Conservation (phyloP, 2,113 vertebrate species). For the Chrysochloris asiatica region DNA sequence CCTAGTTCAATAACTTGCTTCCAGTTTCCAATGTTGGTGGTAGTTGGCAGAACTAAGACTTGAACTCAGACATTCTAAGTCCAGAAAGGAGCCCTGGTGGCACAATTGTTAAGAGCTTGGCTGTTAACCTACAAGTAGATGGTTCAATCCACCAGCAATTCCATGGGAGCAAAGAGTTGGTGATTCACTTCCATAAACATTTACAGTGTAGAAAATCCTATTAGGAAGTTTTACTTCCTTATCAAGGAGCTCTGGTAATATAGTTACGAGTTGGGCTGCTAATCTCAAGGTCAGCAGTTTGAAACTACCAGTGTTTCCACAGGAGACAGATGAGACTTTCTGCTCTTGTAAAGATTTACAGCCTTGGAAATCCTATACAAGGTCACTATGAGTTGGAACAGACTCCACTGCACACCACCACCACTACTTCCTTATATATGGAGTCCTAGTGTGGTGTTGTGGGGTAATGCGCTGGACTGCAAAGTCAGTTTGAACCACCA, state of each 20-base stretch:
- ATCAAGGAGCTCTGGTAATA: too few relatives aligned
- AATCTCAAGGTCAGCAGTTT: too few relatives aligned
- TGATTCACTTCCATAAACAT: neutral
- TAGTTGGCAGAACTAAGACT: neutral
- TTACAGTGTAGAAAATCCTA: neutral
- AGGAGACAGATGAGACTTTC: too few relatives aligned
- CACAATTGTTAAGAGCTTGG: neutral
- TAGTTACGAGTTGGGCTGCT: too few relatives aligned
- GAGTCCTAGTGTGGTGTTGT: too few relatives aligned
- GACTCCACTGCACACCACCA: too few relatives aligned
- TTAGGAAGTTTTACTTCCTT: neutral
- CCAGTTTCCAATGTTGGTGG: neutral
- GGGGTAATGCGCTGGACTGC: too few relatives aligned
- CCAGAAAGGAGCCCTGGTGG: neutral
- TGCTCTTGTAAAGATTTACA: too few relatives aligned
- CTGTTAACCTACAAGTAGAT: neutral
- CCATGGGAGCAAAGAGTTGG: neutral
- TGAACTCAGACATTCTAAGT: neutral
- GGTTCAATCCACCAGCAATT: neutral
- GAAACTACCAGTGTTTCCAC: too few relatives aligned
- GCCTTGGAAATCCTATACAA: too few relatives aligned
- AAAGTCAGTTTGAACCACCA: too few relatives aligned
- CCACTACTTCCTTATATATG: too few relatives aligned
- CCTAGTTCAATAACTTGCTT: neutral
- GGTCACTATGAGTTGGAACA: neutral